phyloP scores from a whole-genome alignment of 2,113 vertebrate genomes.

The Scartelaos histophorus region DNA sequence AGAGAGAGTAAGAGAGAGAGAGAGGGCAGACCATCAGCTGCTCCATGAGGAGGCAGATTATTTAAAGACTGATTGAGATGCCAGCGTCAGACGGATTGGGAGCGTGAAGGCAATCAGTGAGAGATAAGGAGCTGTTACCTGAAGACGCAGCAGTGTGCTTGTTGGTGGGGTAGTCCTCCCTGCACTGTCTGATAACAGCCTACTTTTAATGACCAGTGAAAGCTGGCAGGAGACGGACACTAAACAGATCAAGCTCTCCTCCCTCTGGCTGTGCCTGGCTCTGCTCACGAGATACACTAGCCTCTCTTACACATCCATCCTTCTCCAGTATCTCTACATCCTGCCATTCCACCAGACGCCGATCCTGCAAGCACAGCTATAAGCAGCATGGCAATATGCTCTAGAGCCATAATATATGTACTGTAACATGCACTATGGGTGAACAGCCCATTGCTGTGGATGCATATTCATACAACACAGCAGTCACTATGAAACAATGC shows the following conservation, averaged over 20 bases:
- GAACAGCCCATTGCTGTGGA: slow-evolving; percentile 27
- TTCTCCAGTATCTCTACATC: slow-evolving; percentile 56
- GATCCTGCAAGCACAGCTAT: slow-evolving; percentile 53
- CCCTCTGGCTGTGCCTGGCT: slow-evolving; percentile 70
- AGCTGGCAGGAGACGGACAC: slow-evolving; percentile 78
- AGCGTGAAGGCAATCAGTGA: slow-evolving; percentile 78
- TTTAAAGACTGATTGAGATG: slow-evolving; percentile 84
- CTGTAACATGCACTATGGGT: slow-evolving; percentile 21
- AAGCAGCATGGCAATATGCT: slow-evolving; percentile 40
- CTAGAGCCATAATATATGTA: slow-evolving; percentile 25
- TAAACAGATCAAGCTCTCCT: slow-evolving; percentile 78
- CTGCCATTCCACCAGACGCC: slow-evolving; percentile 66
- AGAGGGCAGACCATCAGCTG: slow-evolving; percentile 53
- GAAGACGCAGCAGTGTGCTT: slow-evolving; percentile 73
- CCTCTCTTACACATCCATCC: slow-evolving; percentile 59
- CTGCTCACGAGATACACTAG: slow-evolving; percentile 68
- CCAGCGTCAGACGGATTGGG: slow-evolving; percentile 80
- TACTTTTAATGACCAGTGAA: slow-evolving; percentile 81
- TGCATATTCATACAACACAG: slow-evolving; percentile 29
- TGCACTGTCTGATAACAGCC: slow-evolving; percentile 77
- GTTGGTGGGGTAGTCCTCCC: slow-evolving; percentile 75
- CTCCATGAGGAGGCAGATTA: slow-evolving; percentile 75
- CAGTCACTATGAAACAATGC: slow-evolving; percentile 35
- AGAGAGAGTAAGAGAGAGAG: slow-evolving; percentile 19
- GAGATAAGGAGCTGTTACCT: slow-evolving; percentile 82